phyloP scores from a whole-genome alignment of 2,113 vertebrate species.

The Vulpes vulpes region DNA sequence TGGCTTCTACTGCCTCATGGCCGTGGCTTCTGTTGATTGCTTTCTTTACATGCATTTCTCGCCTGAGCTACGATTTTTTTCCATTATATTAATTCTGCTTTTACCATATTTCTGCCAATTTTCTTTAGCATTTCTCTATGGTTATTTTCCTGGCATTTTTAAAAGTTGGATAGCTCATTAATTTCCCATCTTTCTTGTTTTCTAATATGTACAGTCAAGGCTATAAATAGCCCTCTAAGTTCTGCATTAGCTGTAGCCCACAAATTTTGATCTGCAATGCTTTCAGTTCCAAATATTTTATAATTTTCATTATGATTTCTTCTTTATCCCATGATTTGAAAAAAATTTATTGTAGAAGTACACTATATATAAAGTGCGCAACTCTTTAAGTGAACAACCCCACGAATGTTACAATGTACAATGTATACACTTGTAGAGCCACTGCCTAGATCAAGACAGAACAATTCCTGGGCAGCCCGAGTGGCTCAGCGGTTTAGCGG shows the following conservation, averaged over 20 bases:
- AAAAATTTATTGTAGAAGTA: not conserved
- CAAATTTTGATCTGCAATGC: not conserved
- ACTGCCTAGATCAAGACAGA: not conserved
- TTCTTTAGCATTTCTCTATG: not conserved
- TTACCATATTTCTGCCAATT: not conserved
- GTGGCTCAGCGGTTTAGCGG: too few relatives aligned
- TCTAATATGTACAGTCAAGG: not conserved
- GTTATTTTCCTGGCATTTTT: not conserved
- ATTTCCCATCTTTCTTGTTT: not conserved
- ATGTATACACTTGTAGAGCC: not conserved
- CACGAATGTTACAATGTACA: not conserved
- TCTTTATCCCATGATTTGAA: not conserved
- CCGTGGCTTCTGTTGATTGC: not conserved
- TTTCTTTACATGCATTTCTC: not conserved
- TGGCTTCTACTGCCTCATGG: not conserved
- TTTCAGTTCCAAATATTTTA: not conserved
- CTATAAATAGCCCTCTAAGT: not conserved
- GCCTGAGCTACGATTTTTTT: not conserved
- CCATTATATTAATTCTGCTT: conserved; percentile 7
- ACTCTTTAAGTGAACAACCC: not conserved
- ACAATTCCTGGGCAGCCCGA: too few relatives aligned
- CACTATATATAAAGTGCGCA: not conserved
- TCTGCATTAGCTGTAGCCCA: not conserved
- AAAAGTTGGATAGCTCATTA: not conserved
- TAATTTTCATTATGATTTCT: not conserved